Evolutionary conservation across 2,113 vertebrate species (phyloP), one percentile per base, ranked within the genome.

Genomic region (Austrofundulus limnaeus): DNA sequence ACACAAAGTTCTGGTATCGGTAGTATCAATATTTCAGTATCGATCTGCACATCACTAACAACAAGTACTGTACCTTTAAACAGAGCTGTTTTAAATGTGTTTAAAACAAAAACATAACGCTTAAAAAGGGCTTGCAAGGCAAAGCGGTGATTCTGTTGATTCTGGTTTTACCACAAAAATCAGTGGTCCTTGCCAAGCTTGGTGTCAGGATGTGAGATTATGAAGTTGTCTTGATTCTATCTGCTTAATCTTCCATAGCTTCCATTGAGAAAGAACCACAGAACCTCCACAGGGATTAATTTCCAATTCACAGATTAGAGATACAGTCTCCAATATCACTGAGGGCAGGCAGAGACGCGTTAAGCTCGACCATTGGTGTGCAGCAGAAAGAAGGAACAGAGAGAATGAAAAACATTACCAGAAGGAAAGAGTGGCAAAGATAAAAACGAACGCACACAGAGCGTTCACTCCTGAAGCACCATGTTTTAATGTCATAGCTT

Each of bases 401-500:
- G 37, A 52, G 51, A 66, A 41, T 3, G 55, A 66, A 38, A 61
- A 38, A 65, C 23, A 66, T 45, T 59, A 58, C 61, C 61, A 72
- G 59, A 71, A 70, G 38, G 68, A 79, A 73, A 73, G 75, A 81
- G 73, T 60, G 78, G 76, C 65, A 74, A 54, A 78, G 78, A 85
- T 85, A 77, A 81, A 85, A 84, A 34, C 9, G 43, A 75, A 79
- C 69, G 70, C 76, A 65, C 63, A 60, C 58, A 71, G 74, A 81
- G 79, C 90, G 90, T 66, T 54, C 60, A 72, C 71, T 85, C 60
- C 91, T 87, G 90, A 87, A 93, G 85, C 90, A 87, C 77, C 72
- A 88, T 78, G 78, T 87, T 83, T 91, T 95, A 95, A 95, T 94
- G 93, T 88, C 93, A 52, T 94, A 69, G 85, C 85, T 95, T 90